Conservation (phyloP, 2,888 invertebrate species). For the Gymnoscelis rufifasciata region DNA sequence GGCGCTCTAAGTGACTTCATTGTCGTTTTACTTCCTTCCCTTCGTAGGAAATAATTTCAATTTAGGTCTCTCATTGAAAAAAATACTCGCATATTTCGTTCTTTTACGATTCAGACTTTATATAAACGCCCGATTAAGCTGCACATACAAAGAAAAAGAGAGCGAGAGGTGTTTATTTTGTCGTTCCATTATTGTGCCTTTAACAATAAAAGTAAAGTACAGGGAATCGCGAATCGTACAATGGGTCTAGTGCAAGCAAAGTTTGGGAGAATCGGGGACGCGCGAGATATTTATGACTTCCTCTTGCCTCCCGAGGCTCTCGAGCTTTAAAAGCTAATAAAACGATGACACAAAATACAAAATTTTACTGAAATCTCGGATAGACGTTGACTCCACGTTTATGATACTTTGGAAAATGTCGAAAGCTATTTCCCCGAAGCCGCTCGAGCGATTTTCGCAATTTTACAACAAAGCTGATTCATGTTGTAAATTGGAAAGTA, state of each 20-base stretch:
- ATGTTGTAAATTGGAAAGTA: slow-evolving; percentile 14
- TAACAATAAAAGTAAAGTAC: slow-evolving; percentile 38
- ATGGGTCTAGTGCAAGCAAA: slow-evolving; percentile 51
- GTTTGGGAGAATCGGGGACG: slow-evolving; percentile 59
- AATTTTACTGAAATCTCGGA: slow-evolving; percentile 44
- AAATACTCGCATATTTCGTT: slow-evolving; percentile 44
- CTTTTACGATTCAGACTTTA: slow-evolving; percentile 13
- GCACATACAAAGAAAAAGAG: slow-evolving; percentile 6
- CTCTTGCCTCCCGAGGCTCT: slow-evolving; percentile 53
- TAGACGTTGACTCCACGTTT: slow-evolving; percentile 36
- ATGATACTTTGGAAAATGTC: slow-evolving; percentile 15
- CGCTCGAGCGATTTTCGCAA: slow-evolving; percentile 5
- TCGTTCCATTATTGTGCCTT: slow-evolving; percentile 30
- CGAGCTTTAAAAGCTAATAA: slow-evolving; percentile 63
- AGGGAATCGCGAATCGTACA: slow-evolving; percentile 19
- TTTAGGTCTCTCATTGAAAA: slow-evolving; percentile 52
- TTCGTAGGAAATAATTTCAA: slow-evolving; percentile 59
- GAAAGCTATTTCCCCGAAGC: slow-evolving; percentile 1
- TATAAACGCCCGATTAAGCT: slow-evolving; percentile 14
- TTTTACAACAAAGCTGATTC: slow-evolving; percentile 10
- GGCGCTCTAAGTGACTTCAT: slow-evolving; percentile 62
- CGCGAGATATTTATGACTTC: slow-evolving; percentile 67
- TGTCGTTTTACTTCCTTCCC: slow-evolving; percentile 67
- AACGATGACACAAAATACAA: slow-evolving; percentile 59
- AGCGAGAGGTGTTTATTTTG: slow-evolving; percentile 33